Evolutionary conservation across 2,797 vertebrate genomes (phyloP).

Genomic region (Sebastes kiyomatsui): DNA sequence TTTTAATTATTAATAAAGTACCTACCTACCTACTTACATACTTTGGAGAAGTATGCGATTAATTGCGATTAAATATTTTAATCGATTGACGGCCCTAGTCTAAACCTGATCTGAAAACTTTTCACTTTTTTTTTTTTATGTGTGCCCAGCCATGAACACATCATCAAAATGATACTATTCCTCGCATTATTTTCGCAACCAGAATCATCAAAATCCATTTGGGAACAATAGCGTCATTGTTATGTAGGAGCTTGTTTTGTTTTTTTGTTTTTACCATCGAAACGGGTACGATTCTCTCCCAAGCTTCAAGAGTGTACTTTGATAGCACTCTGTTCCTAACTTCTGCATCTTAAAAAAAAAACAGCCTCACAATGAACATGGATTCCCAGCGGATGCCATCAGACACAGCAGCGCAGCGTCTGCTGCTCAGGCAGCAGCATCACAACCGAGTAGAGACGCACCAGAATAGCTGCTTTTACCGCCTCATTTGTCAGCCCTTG

Average conservation of each 20-base stretch:
- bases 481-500: constrained; percentile 12
- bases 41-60: too few relatives aligned
- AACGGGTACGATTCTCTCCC: background rate
- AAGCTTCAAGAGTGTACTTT: background rate
- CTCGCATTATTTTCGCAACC: background rate
- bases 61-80: too few relatives aligned
- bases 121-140: background rate
- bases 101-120: background rate
- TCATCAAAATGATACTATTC: background rate
- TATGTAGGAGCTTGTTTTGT: background rate
- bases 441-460: background rate
- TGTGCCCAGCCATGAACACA: background rate
- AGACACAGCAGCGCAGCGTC: background rate
- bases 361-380: background rate
- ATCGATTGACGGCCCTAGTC: background rate
- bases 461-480: constrained; percentile 17
- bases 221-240: background rate
- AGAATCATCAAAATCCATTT: background rate
- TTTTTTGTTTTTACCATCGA: background rate
- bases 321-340: background rate
- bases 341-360: constrained; percentile 23
- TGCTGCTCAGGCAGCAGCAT: background rate
- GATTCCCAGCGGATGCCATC: constrained; percentile 8
- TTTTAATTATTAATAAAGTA: too few relatives aligned
- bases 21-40: too few relatives aligned